A percentile compares a stretch with the other conserved stretches of the same genome.
Conservation (phyloP, 2,888 invertebrate species). For the Pseudoips prasinana region DNA sequence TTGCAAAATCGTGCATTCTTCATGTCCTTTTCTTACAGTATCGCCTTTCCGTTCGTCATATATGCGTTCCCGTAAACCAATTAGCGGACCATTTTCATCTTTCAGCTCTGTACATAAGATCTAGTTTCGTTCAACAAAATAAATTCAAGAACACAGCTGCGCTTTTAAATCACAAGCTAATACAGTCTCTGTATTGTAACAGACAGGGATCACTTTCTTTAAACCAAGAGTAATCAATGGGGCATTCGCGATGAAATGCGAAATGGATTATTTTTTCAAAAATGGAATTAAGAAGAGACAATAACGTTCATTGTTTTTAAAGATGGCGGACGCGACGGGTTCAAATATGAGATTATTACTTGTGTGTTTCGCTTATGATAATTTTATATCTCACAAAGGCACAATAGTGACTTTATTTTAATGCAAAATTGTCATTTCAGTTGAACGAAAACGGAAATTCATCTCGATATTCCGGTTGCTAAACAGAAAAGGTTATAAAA, state of each 20-base stretch:
- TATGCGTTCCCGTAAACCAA: constrained; percentile 65
- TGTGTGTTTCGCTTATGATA: constrained; percentile 67
- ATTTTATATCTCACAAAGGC: constrained; percentile 63
- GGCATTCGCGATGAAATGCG: constrained; percentile 74
- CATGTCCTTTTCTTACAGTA: constrained; percentile 48
- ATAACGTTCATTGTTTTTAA: constrained; percentile 81
- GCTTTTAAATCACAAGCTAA: constrained; percentile 29
- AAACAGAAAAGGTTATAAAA: constrained; percentile 41
- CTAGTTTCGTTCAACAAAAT: constrained; percentile 51
- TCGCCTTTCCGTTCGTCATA: constrained; percentile 51
- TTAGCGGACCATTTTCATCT: constrained; percentile 59
- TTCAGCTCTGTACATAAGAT: constrained; percentile 54
- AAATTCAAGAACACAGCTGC: constrained; percentile 63
- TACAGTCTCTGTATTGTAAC: constrained; percentile 36
- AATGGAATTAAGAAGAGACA: constrained; percentile 82
- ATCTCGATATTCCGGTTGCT: constrained; percentile 53
- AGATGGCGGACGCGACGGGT: constrained; percentile 70
- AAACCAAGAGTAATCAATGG: constrained; percentile 55
- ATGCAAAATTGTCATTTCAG: constrained; percentile 43
- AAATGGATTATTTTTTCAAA: constrained; percentile 82
- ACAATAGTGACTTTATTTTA: constrained; percentile 57
- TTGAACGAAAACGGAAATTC: constrained; percentile 49
- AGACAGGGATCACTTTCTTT: constrained; percentile 40
- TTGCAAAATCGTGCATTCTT: constrained; percentile 62
- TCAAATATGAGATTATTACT: constrained; percentile 75